Conservation (phyloP, 1,140 invertebrate genomes). For the Psilanteris sp. region DNA sequence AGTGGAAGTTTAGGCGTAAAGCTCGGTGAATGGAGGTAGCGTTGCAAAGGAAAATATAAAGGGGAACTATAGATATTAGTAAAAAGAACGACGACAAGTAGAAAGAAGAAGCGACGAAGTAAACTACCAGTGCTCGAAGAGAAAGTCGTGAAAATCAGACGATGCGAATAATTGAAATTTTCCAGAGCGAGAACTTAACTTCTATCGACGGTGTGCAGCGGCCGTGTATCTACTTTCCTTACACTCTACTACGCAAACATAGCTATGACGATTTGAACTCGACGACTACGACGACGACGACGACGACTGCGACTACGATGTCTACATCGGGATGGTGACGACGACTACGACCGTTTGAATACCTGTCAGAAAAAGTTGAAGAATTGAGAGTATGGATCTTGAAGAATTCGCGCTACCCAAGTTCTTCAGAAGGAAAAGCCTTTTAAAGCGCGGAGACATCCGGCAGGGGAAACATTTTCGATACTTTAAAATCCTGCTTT, state of each 20-base stretch:
- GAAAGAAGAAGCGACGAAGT: conserved; percentile 51
- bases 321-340: background rate
- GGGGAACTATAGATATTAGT: conserved; percentile 40
- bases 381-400: conserved; percentile 49
- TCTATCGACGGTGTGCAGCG: conserved; percentile 61
- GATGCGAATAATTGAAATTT: conserved; percentile 76
- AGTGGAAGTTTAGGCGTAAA: conserved; percentile 57
- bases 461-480: conserved; percentile 28
- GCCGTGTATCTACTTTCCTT: conserved; percentile 65
- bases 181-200: conserved; percentile 69
- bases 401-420: conserved; percentile 37
- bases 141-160: conserved; percentile 67
- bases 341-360: conserved; percentile 46
- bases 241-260: conserved; percentile 70
- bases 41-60: conserved; percentile 58
- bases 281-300: conserved; percentile 28
- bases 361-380: conserved; percentile 56
- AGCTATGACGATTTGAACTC: conserved; percentile 57
- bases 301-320: conserved; percentile 3
- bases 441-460: conserved; percentile 48
- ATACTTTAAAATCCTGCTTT: conserved; percentile 41
- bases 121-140: conserved; percentile 43
- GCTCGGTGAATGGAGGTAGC: conserved; percentile 45
- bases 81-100: conserved; percentile 55
- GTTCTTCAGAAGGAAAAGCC: conserved; percentile 53